phyloP scores from a whole-genome alignment of 1,140 invertebrate species.

The Nixonia krombeini region DNA sequence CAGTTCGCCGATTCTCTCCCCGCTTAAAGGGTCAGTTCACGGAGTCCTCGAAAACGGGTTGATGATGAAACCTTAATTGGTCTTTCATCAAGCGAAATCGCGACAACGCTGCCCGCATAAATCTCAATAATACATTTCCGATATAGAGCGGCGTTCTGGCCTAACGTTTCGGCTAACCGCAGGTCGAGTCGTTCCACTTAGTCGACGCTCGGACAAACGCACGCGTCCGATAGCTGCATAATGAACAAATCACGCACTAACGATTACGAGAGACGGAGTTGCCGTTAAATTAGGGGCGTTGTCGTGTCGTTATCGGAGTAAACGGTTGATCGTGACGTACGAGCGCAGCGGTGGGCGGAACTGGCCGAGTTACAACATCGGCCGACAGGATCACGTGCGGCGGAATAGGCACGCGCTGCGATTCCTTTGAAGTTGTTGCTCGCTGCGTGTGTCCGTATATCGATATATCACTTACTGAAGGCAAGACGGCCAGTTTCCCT shows the following conservation, averaged over 20 bases:
- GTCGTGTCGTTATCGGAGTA: constrained; percentile 49
- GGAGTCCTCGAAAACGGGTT: too few relatives aligned
- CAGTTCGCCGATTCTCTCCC: not conserved
- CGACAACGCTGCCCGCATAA: too few relatives aligned
- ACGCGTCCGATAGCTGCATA: constrained; percentile 29
- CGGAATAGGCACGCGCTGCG: constrained; percentile 42
- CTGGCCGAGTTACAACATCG: constrained; percentile 48
- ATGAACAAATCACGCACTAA: constrained; percentile 50
- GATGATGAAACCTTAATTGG: too few relatives aligned
- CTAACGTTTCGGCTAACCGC: not conserved
- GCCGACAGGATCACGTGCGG: constrained; percentile 46
- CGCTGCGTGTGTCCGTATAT: constrained; percentile 40
- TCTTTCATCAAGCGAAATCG: too few relatives aligned
- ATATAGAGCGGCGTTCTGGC: too few relatives aligned
- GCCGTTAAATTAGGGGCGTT: constrained; percentile 53
- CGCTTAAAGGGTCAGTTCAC: too few relatives aligned
- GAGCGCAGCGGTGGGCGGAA: constrained; percentile 36
- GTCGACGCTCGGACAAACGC: constrained; percentile 19
- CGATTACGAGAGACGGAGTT: constrained; percentile 43
- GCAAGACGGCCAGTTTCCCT: constrained; percentile 44
- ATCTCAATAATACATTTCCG: too few relatives aligned
- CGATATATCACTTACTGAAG: constrained; percentile 54
- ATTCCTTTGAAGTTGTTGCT: constrained; percentile 48
- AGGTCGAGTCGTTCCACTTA: constrained; percentile 2
- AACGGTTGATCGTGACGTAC: constrained; percentile 52